A percentile compares a stretch with the other conserved stretches of the same genome.
These are phyloP conservation scores for Heteromormyrus szaboi DNA, from an alignment of 2,797 vertebrate genomes.

Conservation along the genomic window DNA sequence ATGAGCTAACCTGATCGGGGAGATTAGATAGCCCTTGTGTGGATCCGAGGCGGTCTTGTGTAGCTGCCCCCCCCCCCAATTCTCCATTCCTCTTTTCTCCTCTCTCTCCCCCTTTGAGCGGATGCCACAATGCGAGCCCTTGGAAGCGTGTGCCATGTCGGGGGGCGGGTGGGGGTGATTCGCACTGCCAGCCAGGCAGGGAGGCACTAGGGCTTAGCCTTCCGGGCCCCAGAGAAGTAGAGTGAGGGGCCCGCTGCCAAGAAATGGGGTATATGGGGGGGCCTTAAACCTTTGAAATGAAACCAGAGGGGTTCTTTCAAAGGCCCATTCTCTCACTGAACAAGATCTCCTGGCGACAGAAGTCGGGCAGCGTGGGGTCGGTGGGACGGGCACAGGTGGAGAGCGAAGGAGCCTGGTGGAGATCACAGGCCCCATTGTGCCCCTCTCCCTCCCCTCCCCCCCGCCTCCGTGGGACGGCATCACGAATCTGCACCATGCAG, in stretches of 20 bases:
- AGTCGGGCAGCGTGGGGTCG: slow-evolving; percentile 33
- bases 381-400: slow-evolving; percentile 16
- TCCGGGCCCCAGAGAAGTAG: neutral
- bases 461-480: neutral
- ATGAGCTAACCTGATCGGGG: slow-evolving; percentile 39
- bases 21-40: slow-evolving; percentile 57
- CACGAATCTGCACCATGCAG: neutral
- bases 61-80: slow-evolving; percentile 31
- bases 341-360: slow-evolving; percentile 37
- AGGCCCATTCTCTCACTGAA: slow-evolving; percentile 53
- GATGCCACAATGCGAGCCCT: slow-evolving; percentile 47
- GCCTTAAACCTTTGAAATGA: slow-evolving; percentile 30
- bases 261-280: neutral
- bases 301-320: slow-evolving; percentile 42
- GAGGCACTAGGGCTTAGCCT: slow-evolving; percentile 23
- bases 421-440: neutral
- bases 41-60: slow-evolving; percentile 41
- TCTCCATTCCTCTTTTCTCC: slow-evolving; percentile 17
- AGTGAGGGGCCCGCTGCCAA: neutral
- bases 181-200: slow-evolving; percentile 41
- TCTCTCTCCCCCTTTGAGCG: slow-evolving; percentile 37
- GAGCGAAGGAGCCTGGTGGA: slow-evolving; percentile 13
- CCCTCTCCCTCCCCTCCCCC: neutral
- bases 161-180: slow-evolving; percentile 50
- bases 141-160: slow-evolving; percentile 45